Conservation (phyloP, 2,113 vertebrate species). For the Nesogale talazaci region DNA sequence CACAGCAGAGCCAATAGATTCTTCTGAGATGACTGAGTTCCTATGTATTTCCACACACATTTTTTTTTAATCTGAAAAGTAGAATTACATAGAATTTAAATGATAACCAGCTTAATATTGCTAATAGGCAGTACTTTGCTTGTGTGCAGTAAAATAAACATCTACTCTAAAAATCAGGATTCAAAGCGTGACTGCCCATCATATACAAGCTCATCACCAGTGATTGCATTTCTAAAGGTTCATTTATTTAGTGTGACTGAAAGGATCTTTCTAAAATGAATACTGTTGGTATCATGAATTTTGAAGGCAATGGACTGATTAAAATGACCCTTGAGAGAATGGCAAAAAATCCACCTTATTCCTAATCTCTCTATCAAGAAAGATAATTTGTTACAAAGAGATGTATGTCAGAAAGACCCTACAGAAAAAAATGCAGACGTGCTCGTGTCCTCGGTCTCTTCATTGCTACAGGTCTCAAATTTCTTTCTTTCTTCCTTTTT, state of each 20-base stretch:
- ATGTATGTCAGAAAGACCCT: background rate
- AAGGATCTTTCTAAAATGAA: constrained; percentile 66
- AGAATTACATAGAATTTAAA: constrained; percentile 59
- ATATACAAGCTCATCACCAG: constrained; percentile 50
- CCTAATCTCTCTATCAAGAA: constrained; percentile 42
- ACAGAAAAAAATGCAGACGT: background rate
- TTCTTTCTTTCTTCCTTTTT: background rate
- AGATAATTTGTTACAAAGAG: constrained; percentile 45
- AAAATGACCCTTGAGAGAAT: constrained; percentile 47
- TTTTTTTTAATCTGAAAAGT: constrained; percentile 27
- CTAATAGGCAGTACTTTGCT: constrained; percentile 39
- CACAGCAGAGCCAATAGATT: background rate
- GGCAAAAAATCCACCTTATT: constrained; percentile 24
- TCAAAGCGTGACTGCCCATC: constrained; percentile 57
- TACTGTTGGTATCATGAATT: constrained; percentile 10
- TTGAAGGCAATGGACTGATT: constrained; percentile 42
- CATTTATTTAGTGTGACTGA: constrained; percentile 65
- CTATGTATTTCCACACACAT: background rate
- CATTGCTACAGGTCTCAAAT: background rate
- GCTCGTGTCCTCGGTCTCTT: background rate
- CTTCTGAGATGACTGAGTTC: background rate
- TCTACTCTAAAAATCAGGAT: constrained; percentile 49
- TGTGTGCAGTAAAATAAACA: constrained; percentile 17
- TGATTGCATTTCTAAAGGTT: constrained; percentile 66
- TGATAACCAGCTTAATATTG: constrained; percentile 26